These are phyloP conservation scores for Litocranius walleri DNA, from an alignment of 2,113 vertebrate genomes.

Conservation along the genomic window DNA sequence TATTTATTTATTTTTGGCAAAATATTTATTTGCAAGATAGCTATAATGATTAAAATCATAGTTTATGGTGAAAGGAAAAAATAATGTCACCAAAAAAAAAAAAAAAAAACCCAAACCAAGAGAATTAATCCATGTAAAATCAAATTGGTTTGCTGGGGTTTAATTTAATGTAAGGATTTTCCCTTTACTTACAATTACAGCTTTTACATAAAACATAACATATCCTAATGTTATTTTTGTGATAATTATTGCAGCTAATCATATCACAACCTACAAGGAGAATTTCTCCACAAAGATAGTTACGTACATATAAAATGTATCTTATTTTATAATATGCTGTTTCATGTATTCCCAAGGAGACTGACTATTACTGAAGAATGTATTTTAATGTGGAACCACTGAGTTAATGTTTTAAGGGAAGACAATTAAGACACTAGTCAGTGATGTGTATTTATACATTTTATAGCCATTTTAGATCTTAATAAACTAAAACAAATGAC, in stretches of 20 bases:
- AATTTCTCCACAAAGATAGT: conserved; percentile 20
- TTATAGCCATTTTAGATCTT: conserved; percentile 24
- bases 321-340: conserved; percentile 29
- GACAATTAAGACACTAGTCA: conserved; percentile 22
- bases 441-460: conserved; percentile 26
- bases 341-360: conserved; percentile 33
- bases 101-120: not conserved
- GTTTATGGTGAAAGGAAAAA: not conserved
- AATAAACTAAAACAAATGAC: conserved; percentile 43
- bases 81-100: not conserved
- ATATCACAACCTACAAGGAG: conserved; percentile 3
- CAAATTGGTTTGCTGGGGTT: conserved; percentile 13
- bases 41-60: conserved; percentile 1
- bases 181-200: conserved; percentile 40
- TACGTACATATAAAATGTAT: conserved; percentile 21
- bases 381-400: conserved; percentile 1
- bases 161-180: conserved; percentile 17
- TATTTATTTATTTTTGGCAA: not conserved
- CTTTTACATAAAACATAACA: not conserved
- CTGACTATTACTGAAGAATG: conserved; percentile 33
- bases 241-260: conserved; percentile 46
- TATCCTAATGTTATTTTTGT: conserved; percentile 23
- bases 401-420: conserved; percentile 36
- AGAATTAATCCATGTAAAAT: conserved; percentile 31
- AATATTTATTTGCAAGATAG: conserved; percentile 28